Evolutionary conservation across 2,113 vertebrate genomes (phyloP).

Genomic region (Dipodomys merriami): DNA sequence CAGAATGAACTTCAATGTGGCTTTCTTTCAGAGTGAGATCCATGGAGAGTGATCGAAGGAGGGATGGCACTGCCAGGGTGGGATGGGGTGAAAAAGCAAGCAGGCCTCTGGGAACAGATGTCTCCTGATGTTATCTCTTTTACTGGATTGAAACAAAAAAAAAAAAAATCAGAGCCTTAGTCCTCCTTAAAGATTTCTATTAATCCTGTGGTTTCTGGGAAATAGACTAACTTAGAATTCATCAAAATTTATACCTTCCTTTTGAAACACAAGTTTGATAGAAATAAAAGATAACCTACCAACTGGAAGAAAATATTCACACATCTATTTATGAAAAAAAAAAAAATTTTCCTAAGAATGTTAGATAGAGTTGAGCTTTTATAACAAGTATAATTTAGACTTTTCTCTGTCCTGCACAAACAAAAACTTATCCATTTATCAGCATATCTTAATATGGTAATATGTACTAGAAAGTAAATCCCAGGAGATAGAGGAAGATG

Average conservation of each 20-base stretch:
- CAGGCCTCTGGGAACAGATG: background rate
- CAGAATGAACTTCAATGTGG: background rate
- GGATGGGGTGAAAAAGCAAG: background rate
- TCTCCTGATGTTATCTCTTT: background rate
- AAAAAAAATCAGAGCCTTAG: background rate
- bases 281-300: background rate
- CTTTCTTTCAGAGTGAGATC: background rate
- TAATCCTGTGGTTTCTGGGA: background rate
- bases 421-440: background rate
- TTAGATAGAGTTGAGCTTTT: background rate
- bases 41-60: no score
- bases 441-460: background rate
- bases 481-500: no score
- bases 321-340: background rate
- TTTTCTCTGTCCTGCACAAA: background rate
- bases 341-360: background rate
- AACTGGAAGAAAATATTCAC: background rate
- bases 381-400: background rate
- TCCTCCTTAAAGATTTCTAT: background rate
- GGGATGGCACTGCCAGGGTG: no score
- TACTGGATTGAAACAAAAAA: background rate
- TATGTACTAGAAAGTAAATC: no score
- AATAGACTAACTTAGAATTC: background rate
- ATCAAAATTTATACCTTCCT: conserved; percentile 11
- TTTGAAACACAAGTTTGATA: conserved; percentile 22